Base-by-base conservation (phyloP, 2,113 vertebrate species). In the Andinoacara biseriatus region DNA sequence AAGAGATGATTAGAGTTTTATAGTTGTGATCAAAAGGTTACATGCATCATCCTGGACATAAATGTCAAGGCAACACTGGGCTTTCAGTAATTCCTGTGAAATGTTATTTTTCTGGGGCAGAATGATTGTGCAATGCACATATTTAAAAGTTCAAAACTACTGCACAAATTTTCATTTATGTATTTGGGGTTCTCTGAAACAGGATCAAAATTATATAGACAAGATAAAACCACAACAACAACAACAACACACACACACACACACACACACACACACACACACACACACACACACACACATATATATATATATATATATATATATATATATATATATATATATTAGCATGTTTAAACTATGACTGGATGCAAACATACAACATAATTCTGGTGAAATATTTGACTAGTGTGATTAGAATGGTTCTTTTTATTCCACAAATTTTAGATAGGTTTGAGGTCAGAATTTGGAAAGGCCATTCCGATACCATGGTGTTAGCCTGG, bases 1-100 rank as follows among this genome's bases (percentile, higher is more conserved):
- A n/a, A 62, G 65, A 33, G 58, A 74, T 80, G 56, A 26, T 56
- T 43, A 17, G 15, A 31, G 56, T 74, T 59, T 76, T 54, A 72
- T 52, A 72, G 46, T 17, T n/a, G 46, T 2, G 2, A 72, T 72
- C 18, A 54, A 52, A 72, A 72, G 67, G 43, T 72, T 54, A 72
- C 7, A 54, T 72, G 31, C 67, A n/a, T 72, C 67, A 72, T 33
- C 26, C 43, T 54, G 65, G 43, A 52, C 67, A 72, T 54, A 72
- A 72, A 72, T 72, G 67, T 72, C 67, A 72, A 72, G 18, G 46
- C 3, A 29, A 52, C 54, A 54, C 67, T 33, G 18, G 46, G 26
- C 67, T n/a, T 72, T 72, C 26, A 52, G 67, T 54, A 46, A 52
- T 72, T 29, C 54, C 46, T 2, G 46, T 54, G 43, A 72, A 31